A percentile compares a stretch with the other conserved stretches of the same genome.
phyloP scores from a whole-genome alignment of 2,888 invertebrate genomes.

The Cataglyphis albicans region DNA sequence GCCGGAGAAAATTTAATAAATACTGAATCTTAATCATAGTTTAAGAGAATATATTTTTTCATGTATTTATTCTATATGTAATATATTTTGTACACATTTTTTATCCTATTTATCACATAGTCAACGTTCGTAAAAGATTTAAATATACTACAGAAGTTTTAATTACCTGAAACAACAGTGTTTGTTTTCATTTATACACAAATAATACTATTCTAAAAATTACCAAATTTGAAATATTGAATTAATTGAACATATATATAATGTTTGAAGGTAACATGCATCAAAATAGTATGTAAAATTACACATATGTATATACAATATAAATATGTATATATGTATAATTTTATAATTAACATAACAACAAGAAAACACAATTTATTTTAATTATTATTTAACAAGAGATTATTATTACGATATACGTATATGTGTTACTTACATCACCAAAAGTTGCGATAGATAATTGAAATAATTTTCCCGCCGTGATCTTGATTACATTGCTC shows the following conservation, averaged over 20 bases:
- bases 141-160: conserved; percentile 54
- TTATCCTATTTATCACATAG: conserved; percentile 3
- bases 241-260: neutral
- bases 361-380: neutral
- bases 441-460: conserved; percentile 41
- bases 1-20: no score
- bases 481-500: conserved; percentile 66
- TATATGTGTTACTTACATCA: conserved; percentile 31
- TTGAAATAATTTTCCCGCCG: conserved; percentile 61
- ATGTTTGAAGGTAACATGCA: neutral
- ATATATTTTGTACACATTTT: conserved; percentile 6
- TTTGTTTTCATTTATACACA: neutral
- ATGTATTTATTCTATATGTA: neutral
- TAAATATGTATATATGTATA: no score
- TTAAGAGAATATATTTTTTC: neutral
- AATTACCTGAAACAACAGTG: conserved; percentile 43
- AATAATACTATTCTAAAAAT: neutral
- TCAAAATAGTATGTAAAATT: no score
- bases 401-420: neutral
- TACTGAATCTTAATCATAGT: no score
- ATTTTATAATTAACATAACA: neutral
- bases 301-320: no score
- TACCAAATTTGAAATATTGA: neutral
- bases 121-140: conserved; percentile 44
- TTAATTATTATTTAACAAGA: neutral